Conservation (phyloP, 2,888 invertebrate genomes). For the Diarsia brunnea region DNA sequence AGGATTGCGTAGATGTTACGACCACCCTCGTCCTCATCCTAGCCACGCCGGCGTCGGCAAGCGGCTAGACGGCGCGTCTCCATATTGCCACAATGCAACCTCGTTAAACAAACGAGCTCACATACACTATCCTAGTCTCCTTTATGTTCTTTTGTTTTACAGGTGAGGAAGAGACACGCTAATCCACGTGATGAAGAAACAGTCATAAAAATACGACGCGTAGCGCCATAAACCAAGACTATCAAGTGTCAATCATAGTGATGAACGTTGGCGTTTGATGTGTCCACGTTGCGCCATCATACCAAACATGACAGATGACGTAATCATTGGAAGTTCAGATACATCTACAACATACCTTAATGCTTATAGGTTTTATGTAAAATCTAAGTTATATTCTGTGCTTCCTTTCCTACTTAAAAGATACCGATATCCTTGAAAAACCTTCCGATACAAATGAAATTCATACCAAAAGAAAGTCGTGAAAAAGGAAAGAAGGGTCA, state of each 20-base stretch:
- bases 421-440: conserved; percentile 39
- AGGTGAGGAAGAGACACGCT: conserved; percentile 49
- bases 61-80: conserved; percentile 85
- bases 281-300: conserved; percentile 54
- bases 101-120: conserved; percentile 77
- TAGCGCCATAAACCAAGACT: conserved; percentile 45
- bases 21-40: conserved; percentile 51
- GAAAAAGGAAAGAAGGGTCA: conserved; percentile 27
- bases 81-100: conserved; percentile 75
- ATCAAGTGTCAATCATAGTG: conserved; percentile 62
- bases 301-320: conserved; percentile 33
- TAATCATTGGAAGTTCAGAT: conserved; percentile 28
- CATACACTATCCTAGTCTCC: conserved; percentile 61
- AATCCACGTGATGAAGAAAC: conserved; percentile 50
- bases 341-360: conserved; percentile 6
- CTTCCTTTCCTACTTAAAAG: conserved; percentile 6
- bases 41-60: conserved; percentile 67
- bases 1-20: conserved; percentile 63
- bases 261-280: conserved; percentile 59
- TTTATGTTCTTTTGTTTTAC: conserved; percentile 70
- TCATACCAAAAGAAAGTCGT: conserved; percentile 38
- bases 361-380: background rate
- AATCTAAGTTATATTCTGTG: conserved; percentile 27
- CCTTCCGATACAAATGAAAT: conserved; percentile 23
- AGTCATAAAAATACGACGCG: conserved; percentile 53